Conservation (phyloP, 2,113 vertebrate genomes). For the Periophthalmus modestus region DNA sequence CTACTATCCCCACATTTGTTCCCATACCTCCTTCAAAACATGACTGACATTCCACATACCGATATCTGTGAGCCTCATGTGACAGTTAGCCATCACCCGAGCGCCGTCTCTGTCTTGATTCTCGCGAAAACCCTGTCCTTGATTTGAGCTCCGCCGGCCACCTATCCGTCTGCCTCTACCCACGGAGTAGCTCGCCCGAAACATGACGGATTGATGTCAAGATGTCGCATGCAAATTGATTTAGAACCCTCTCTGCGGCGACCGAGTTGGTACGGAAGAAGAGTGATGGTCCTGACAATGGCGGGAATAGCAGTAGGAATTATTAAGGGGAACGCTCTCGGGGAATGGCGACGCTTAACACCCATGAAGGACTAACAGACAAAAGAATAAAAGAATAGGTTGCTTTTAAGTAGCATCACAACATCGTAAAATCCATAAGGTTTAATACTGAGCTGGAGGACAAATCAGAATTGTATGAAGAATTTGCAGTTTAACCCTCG, state of each 20-base stretch:
- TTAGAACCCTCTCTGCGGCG: constrained; percentile 54
- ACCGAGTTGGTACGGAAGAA: constrained; percentile 25
- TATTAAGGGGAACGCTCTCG: constrained; percentile 48
- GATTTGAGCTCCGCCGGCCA: constrained; percentile 59
- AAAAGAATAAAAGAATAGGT: not conserved
- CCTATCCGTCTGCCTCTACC: constrained; percentile 62
- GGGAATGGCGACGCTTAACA: not conserved
- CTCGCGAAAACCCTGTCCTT: constrained; percentile 61
- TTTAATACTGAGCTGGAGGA: too few relatives aligned
- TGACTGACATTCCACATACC: constrained; percentile 19
- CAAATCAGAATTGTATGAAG: too few relatives aligned
- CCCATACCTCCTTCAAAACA: constrained; percentile 18
- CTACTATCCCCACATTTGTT: not conserved
- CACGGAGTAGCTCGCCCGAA: constrained; percentile 52
- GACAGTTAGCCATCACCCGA: constrained; percentile 28
- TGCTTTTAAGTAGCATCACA: not conserved
- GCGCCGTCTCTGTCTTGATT: constrained; percentile 14
- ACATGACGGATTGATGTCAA: constrained; percentile 73
- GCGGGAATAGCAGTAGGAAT: constrained; percentile 44
- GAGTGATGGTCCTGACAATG: constrained; percentile 37
- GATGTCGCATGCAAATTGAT: constrained; percentile 70
- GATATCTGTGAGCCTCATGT: constrained; percentile 20
- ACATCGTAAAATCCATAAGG: too few relatives aligned
- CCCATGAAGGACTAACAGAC: not conserved
- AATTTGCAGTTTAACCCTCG: too few relatives aligned